Base-by-base conservation (phyloP, 2,888 invertebrate species). In the Drosophila merina region DNA sequence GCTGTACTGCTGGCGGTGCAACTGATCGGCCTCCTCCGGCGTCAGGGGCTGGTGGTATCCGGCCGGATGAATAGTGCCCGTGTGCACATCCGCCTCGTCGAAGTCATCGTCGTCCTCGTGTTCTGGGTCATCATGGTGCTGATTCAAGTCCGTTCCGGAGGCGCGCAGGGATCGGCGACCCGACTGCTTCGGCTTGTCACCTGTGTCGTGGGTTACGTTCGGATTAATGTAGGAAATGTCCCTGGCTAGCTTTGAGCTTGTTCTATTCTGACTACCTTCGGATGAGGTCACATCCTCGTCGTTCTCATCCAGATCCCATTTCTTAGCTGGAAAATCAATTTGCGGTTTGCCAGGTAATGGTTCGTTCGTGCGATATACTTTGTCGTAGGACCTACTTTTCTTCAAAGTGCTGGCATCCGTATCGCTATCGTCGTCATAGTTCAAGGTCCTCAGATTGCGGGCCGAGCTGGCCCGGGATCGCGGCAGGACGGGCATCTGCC, bases 361-460 rank as follows among this genome's bases (percentile, higher is more conserved):
- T 92, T 97, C 97, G 89, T 96, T 93, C 8, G 97, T 97, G 77
- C 95, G 93, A 91, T 97, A 97, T 55, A 95, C 94, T 91, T 94
- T 95, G 89, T 97, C 97, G 90, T 97, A 97, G 77, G 93, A 94
- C 77, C 95, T 93, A 79, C 94, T 93, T 90, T 95, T 95, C 92
- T 94, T 95, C 68, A 91, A 72, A 48, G 93, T 92, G 54, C 93
- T 93, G 77, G 93, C 93, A 71, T 93, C 93, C 50, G 91, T 90
- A 75, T 91, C 91, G 87, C 93, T 93, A 75, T 91, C 93, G 3
- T 94, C 94, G 67, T 86, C 88, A 26, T 83, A 84, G 57, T 88
- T 89, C 9, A 93, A 33, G 4, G 82, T 82, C 8, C 92, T 87
- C 71, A 94, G 91, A 76, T 94, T 94, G 67, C 93, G 92, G 69